These are phyloP conservation scores for Cygnus buccinator DNA, from an alignment of 2,113 vertebrate species.

Conservation along the genomic window DNA sequence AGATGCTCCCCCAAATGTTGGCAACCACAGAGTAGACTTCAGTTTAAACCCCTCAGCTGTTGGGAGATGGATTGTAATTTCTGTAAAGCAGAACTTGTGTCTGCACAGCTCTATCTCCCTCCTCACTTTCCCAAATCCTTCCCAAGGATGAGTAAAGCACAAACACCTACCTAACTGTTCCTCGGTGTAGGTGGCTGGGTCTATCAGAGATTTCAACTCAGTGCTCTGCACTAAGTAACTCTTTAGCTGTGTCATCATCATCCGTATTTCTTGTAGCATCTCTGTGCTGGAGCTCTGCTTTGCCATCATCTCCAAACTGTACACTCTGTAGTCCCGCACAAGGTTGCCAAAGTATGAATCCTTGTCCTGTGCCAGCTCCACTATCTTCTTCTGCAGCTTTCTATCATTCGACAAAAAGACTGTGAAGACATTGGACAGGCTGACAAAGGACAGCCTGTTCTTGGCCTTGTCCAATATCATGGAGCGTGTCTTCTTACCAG, in stretches of 20 bases:
- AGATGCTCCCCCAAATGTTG: not conserved
- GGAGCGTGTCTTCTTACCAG: constrained; percentile 81
- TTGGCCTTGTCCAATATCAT: constrained; percentile 88
- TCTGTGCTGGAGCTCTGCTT: constrained; percentile 91
- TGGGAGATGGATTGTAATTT: not conserved
- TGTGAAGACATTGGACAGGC: constrained; percentile 83
- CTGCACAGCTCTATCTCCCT: not conserved
- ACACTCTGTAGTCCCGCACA: constrained; percentile 90
- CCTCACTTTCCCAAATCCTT: not conserved
- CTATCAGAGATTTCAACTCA: constrained; percentile 87
- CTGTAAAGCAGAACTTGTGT: not conserved
- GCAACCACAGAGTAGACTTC: not conserved
- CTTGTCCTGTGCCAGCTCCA: constrained; percentile 91
- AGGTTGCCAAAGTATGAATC: constrained; percentile 92
- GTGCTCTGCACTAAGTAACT: constrained; percentile 95
- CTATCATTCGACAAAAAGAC: constrained; percentile 89
- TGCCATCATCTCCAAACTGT: constrained; percentile 92
- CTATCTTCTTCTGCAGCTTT: constrained; percentile 90
- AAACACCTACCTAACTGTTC: constrained; percentile 83
- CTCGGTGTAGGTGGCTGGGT: constrained; percentile 77
- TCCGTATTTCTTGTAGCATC: constrained; percentile 95
- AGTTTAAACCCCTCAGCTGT: not conserved
- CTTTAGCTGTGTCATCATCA: constrained; percentile 98
- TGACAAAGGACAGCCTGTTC: constrained; percentile 86
- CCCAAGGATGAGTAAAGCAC: not conserved